These are phyloP conservation scores for Pantelozetes paolii DNA, from an alignment of 2,888 invertebrate species.

Conservation along the genomic window DNA sequence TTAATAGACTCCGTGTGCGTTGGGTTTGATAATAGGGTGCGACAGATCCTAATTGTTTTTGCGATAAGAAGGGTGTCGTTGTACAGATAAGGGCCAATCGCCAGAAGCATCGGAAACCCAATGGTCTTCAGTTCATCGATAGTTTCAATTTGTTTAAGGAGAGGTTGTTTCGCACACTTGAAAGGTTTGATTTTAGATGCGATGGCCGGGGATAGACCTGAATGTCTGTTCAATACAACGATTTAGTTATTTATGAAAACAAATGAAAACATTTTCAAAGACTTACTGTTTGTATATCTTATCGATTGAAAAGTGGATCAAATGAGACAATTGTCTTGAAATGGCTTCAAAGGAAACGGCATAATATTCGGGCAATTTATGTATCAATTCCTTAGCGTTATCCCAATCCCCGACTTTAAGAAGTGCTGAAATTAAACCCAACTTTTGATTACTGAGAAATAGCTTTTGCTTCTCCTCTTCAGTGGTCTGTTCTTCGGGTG, in stretches of 20 bases:
- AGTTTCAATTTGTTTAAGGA: slow-evolving; percentile 59
- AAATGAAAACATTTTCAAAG: not conserved
- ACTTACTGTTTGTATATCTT: slow-evolving; percentile 74
- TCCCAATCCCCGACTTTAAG: slow-evolving; percentile 85
- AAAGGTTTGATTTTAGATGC: slow-evolving; percentile 42
- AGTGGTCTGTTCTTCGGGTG: slow-evolving; percentile 46
- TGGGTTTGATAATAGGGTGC: slow-evolving; percentile 54
- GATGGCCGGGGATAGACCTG: slow-evolving; percentile 62
- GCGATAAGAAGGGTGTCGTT: slow-evolving; percentile 83
- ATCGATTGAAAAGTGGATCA: slow-evolving; percentile 79
- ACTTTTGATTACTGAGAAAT: slow-evolving; percentile 76
- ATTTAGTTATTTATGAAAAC: not conserved
- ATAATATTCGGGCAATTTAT: slow-evolving; percentile 74
- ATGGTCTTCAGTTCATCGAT: slow-evolving; percentile 68
- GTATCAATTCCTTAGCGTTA: slow-evolving; percentile 72
- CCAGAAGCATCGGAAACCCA: slow-evolving; percentile 77
- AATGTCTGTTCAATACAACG: slow-evolving; percentile 58
- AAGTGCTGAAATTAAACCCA: slow-evolving; percentile 83
- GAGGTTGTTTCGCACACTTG: slow-evolving; percentile 42
- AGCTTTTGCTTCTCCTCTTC: slow-evolving; percentile 32
- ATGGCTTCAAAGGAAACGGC: slow-evolving; percentile 72
- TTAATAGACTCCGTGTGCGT: slow-evolving; percentile 62
- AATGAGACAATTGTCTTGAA: slow-evolving; percentile 68
- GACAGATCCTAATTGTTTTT: slow-evolving; percentile 65
- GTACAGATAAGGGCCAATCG: slow-evolving; percentile 81